These are phyloP conservation scores for Willisornis vidua DNA, from an alignment of 2,113 vertebrate species.

Conservation along the genomic window DNA sequence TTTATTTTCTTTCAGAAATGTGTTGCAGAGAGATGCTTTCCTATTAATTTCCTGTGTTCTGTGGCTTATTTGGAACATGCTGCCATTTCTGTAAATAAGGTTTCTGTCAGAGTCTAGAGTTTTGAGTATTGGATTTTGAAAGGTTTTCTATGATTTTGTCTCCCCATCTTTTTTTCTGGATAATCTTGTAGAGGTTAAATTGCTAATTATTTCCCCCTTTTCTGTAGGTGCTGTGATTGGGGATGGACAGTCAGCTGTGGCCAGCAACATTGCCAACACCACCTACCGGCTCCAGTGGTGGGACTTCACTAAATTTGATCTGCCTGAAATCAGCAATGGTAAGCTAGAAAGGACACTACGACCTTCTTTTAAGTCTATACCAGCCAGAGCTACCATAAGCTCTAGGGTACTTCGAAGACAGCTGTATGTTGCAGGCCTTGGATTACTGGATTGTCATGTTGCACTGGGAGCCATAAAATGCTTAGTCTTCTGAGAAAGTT, in stretches of 20 bases:
- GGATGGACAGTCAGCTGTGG: slow-evolving; percentile 96
- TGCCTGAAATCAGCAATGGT: slow-evolving; percentile 99
- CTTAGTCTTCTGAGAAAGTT: neutral
- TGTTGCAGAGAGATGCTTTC: neutral
- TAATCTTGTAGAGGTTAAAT: neutral
- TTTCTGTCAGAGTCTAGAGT: neutral
- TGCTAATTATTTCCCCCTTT: neutral
- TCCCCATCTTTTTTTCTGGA: neutral
- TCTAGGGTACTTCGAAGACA: neutral
- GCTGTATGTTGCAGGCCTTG: neutral
- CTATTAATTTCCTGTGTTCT: slow-evolving; percentile 22
- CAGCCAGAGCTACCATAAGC: neutral
- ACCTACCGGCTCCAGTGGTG: slow-evolving; percentile 99
- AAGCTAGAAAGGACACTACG: slow-evolving; percentile 25
- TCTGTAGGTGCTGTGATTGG: slow-evolving; percentile 92
- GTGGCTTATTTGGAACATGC: neutral
- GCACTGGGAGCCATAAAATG: neutral
- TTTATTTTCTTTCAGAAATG: slow-evolving; percentile 1
- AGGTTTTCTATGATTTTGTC: neutral
- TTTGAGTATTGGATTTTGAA: neutral
- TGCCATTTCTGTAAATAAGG: slow-evolving; percentile 7
- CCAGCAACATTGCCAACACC: slow-evolving; percentile 98
- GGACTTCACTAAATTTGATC: slow-evolving; percentile 98
- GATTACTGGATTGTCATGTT: neutral
- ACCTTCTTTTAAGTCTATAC: neutral